Evolutionary conservation across 2,113 vertebrate genomes (phyloP), one percentile per base, ranked within the genome.

Genomic region (Corythornis cristatus): DNA sequence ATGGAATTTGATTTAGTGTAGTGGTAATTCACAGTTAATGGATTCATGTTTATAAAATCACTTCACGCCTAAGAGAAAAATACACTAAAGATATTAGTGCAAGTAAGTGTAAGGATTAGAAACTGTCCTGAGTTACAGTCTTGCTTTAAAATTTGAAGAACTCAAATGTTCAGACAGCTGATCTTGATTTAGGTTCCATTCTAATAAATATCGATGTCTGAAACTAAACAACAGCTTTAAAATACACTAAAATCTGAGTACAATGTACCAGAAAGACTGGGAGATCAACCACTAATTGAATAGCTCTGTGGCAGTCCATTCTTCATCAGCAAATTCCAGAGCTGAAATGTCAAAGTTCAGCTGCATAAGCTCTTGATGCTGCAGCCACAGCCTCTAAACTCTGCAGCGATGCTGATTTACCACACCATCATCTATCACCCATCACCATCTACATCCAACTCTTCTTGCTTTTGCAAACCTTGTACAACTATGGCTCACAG

Each of bases 1-100:
- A 37, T 20, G 18, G 37, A 87, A 90, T 86, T 20, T 58, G 72
- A 94, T 90, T 90, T 80, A 93, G 37, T 77, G 48, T 26, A 74
- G 68, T 21, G 50, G 29, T 60, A 86, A 86, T 73, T 74, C 78
- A 92, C 35, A 90, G 51, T 79, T 90, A 82, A 83, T 72, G 70
- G 64, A 72, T 70, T 85, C 46, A 53, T 62, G 37, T 72, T 88
- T 89, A 88, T 71, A 91, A 88, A 93, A 88, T 60, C 76, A 86
- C 61, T 89, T 92, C 92, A 89, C 5, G 4, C 54, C 72, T 92
- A 46, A 73, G 72, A 90, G 31, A 89, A 85, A 92, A 90, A 88
- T 26, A 61, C 14, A 66, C 53, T 70, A 57, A 46, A 95, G 54
- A 54, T 53, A 57, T 70, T 72, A 93, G 40, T 37, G 15, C 48